phyloP scores from a whole-genome alignment of 2,113 vertebrate species.

The Dicrurus megarhynchus region DNA sequence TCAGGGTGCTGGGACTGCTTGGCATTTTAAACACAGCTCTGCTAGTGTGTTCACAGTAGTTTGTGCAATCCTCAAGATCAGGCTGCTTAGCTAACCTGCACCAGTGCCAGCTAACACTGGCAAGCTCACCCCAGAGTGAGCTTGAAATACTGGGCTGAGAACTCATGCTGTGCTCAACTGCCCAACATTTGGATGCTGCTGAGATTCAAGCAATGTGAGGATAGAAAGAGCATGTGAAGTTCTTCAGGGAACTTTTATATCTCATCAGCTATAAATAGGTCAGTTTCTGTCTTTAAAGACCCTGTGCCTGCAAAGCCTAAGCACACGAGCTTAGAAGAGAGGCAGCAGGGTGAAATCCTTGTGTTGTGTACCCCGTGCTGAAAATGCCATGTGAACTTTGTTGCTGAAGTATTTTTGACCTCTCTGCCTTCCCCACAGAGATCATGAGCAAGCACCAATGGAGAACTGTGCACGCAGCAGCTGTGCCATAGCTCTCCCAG shows the following conservation, averaged over 20 bases:
- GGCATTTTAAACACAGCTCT: not conserved
- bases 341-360: not conserved
- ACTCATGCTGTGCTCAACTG: not conserved
- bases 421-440: not conserved
- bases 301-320: not conserved
- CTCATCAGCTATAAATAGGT: not conserved
- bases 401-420: not conserved
- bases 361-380: fast-evolving
- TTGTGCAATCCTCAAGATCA: not conserved
- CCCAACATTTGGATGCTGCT: not conserved
- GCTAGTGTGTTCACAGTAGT: not conserved
- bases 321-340: not conserved
- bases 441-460: fast-evolving
- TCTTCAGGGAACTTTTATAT: not conserved
- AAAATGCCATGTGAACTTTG: not conserved
- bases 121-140: not conserved
- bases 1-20: not conserved
- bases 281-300: not conserved
- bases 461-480: fast-evolving
- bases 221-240: not conserved
- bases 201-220: not conserved
- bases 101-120: not conserved
- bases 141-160: not conserved
- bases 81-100: not conserved
- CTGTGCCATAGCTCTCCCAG: not conserved